Base-by-base conservation (phyloP, 1,140 invertebrate genomes). In the Lepidurus couesii region DNA sequence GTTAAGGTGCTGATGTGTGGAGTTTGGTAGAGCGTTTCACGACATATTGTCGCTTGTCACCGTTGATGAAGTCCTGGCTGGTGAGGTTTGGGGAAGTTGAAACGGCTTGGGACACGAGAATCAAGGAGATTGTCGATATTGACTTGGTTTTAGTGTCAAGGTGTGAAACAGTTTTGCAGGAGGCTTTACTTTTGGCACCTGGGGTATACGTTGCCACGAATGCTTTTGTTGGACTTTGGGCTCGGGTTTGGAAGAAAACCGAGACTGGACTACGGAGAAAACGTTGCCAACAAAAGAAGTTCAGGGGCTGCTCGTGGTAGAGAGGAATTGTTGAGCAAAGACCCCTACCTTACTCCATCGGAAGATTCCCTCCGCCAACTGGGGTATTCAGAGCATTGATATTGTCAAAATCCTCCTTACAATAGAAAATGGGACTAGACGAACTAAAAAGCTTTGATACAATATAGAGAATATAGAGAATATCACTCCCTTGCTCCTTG, bases 131-230 rank as follows among this genome's bases (percentile, higher is more conserved):
- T 4, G 21, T 13, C 16, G 53, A 65, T n/a, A 65, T 65, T 65
- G 53, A 65, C 53, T 65, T 65, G 53, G 53, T 65, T 65, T 65
- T 65, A 13, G 53, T 65, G 53, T n/a, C 53, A 65, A 65, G 53
- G 53, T 65, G 53, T 65, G 53, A 65, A 65, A 65, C 53, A 65
- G 53, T 65, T 65, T 65, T 0, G 53, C 53, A 65, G 53, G 21
- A 65, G 53, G 53, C 53, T 65, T 21, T 21, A 21, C 53, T 65
- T 65, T 65, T 65, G 53, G 7, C 53, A 65, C 53, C 53, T 65
- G 53, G 53, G 53, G 53, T 13, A 65, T 21, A 21, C 53, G 13
- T 65, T 21, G 34, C 34, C 34, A 34, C 21, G 53, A 21, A 65
- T 7, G 8, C 53, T 16, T 65, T 65, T 65, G 53, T 65, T 21